phyloP scores from a whole-genome alignment of 2,888 invertebrate species.

The Caenorhabditis imperialis region DNA sequence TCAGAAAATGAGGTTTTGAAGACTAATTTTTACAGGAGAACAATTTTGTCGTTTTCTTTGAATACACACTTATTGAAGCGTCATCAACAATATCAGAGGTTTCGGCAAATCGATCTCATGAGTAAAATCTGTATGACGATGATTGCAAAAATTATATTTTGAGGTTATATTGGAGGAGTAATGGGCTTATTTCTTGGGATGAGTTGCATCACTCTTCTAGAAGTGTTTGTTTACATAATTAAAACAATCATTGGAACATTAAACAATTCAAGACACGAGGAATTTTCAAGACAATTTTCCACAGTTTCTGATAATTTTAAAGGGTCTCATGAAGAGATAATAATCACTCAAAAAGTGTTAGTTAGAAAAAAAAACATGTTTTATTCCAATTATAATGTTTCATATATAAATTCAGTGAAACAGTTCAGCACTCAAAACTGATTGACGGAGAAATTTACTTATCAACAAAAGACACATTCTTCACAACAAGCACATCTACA shows the following conservation, averaged over 20 bases:
- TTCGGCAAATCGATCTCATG: conserved; percentile 65
- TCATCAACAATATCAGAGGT: conserved; percentile 53
- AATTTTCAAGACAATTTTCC: conserved; percentile 36
- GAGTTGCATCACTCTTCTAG: conserved; percentile 68
- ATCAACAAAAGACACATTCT: no score
- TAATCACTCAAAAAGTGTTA: conserved; percentile 55
- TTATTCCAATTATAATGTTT: no score
- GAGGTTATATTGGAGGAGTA: conserved; percentile 67
- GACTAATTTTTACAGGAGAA: conserved; percentile 6
- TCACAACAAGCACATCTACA: no score
- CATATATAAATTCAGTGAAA: no score
- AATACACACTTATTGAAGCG: conserved; percentile 18
- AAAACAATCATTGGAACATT: conserved; percentile 68
- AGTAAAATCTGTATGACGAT: conserved; percentile 43
- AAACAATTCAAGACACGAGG: conserved; percentile 59
- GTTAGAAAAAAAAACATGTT: background rate
- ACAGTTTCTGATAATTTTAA: conserved; percentile 16
- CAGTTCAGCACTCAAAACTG: no score
- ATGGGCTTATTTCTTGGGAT: conserved; percentile 72
- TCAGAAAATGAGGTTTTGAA: conserved; percentile 14
- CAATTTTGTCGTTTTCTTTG: conserved; percentile 20
- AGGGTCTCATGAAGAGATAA: conserved; percentile 60
- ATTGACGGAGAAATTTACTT: no score
- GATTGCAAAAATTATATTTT: conserved; percentile 10
- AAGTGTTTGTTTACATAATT: conserved; percentile 68